A percentile compares a stretch with the other conserved stretches of the same genome.
phyloP scores from a whole-genome alignment of 2,113 vertebrate species.

The Nycticryphes semicollaris region DNA sequence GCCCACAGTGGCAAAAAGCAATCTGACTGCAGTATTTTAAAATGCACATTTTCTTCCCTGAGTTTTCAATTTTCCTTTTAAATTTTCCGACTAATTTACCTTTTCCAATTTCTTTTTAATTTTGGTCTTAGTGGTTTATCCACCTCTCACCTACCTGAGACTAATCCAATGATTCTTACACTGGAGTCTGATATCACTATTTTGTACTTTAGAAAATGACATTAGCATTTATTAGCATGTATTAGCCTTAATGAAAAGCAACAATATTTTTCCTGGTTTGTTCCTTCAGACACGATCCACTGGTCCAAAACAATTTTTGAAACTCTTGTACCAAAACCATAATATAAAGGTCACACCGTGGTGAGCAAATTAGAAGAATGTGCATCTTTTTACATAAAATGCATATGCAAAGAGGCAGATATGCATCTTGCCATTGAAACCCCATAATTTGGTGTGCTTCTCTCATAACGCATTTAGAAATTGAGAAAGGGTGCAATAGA shows the following conservation, averaged over 20 bases:
- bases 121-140: background rate
- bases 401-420: conserved; percentile 38
- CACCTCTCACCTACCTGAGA: background rate
- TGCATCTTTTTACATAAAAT: conserved; percentile 61
- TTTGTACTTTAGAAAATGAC: background rate
- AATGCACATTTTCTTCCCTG: background rate
- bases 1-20: background rate
- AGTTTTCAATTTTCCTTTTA: background rate
- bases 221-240: conserved; percentile 59
- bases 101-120: background rate
- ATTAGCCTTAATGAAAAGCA: conserved; percentile 59
- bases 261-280: conserved; percentile 20
- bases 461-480: conserved; percentile 23
- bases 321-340: conserved; percentile 12
- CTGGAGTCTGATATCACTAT: background rate
- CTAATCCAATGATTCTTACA: background rate
- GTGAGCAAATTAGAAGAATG: conserved; percentile 52
- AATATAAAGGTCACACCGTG: conserved; percentile 39
- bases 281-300: conserved; percentile 37
- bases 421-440: conserved; percentile 1
- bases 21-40: background rate
- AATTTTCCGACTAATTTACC: background rate
- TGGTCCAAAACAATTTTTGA: conserved; percentile 51
- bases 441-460: conserved; percentile 19
- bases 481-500: conserved; percentile 1